Conservation (phyloP, 2,888 invertebrate species). For the Sisyra terminalis region DNA sequence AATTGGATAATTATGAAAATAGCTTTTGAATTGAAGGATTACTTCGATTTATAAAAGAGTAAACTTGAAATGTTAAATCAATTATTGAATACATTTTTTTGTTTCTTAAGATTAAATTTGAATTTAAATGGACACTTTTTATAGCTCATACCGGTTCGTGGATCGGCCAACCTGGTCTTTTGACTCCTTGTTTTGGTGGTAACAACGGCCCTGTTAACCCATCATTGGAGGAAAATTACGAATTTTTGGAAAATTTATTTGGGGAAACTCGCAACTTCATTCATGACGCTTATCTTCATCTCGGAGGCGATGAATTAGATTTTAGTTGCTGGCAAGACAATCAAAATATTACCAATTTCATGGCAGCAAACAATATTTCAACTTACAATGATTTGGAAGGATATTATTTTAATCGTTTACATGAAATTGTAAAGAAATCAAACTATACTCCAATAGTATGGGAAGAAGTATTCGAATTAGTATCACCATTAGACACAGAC, state of each 20-base stretch:
- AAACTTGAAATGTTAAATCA: too few relatives aligned
- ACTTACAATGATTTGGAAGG: conserved; percentile 42
- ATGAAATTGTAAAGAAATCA: conserved; percentile 31
- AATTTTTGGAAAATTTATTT: conserved; percentile 48
- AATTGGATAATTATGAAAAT: too few relatives aligned
- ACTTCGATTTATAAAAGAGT: too few relatives aligned
- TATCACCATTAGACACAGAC: conserved; percentile 36
- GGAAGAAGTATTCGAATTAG: conserved; percentile 80
- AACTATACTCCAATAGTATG: conserved; percentile 47
- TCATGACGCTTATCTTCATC: conserved; percentile 65
- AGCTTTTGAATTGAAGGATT: too few relatives aligned
- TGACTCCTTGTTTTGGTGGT: conserved; percentile 52
- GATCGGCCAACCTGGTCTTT: conserved; percentile 57
- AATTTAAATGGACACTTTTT: too few relatives aligned
- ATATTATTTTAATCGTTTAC: conserved; percentile 45
- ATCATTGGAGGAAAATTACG: conserved; percentile 41
- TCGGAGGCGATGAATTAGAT: conserved; percentile 87
- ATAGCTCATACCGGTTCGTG: conserved; percentile 73
- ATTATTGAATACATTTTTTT: too few relatives aligned
- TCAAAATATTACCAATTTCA: conserved; percentile 41
- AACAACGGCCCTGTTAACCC: conserved; percentile 72
- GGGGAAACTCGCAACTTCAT: conserved; percentile 52
- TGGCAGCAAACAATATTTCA: conserved; percentile 35
- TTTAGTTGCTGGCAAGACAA: conserved; percentile 66
- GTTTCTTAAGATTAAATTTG: too few relatives aligned